Evolutionary conservation across 1,140 invertebrate genomes (phyloP).

Genomic region (Latrodectus geometricus): DNA sequence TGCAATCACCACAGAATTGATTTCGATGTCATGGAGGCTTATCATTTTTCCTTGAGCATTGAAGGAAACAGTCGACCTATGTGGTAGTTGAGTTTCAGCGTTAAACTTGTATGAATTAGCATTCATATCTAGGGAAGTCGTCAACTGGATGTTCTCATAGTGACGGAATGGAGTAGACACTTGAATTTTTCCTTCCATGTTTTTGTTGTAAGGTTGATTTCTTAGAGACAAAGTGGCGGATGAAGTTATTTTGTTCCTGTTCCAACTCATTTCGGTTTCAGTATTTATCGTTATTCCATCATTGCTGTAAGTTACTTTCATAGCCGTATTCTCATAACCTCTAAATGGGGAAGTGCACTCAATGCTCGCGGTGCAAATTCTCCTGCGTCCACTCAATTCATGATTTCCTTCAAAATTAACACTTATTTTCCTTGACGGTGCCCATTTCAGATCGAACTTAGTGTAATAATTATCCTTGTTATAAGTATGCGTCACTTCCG

Average conservation of each 20-base stretch:
- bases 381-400: conserved; percentile 3
- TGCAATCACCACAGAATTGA: conserved; percentile 33
- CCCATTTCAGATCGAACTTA: conserved; percentile 22
- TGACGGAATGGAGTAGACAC: conserved; percentile 50
- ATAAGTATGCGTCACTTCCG: conserved; percentile 7
- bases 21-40: conserved; percentile 26
- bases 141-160: conserved; percentile 29
- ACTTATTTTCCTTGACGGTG: conserved; percentile 4
- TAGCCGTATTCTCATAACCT: conserved; percentile 20
- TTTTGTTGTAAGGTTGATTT: conserved; percentile 19
- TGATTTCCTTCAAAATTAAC: conserved; percentile 51
- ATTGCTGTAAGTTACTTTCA: conserved; percentile 41
- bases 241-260: conserved; percentile 29
- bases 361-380: conserved; percentile 29
- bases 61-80: conserved; percentile 24
- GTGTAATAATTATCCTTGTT: conserved; percentile 7
- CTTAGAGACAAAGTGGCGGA: conserved; percentile 1
- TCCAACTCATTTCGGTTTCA: conserved; percentile 51
- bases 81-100: conserved; percentile 15
- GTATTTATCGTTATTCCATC: conserved; percentile 34
- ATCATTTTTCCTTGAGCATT: conserved; percentile 43
- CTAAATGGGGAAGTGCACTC: conserved; percentile 24
- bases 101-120: conserved; percentile 44
- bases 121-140: conserved; percentile 27
- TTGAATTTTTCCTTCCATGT: conserved; percentile 43